Evolutionary conservation across 2,113 vertebrate species (phyloP), one percentile per base, ranked within the genome.

Genomic region (Myotis davidii): DNA sequence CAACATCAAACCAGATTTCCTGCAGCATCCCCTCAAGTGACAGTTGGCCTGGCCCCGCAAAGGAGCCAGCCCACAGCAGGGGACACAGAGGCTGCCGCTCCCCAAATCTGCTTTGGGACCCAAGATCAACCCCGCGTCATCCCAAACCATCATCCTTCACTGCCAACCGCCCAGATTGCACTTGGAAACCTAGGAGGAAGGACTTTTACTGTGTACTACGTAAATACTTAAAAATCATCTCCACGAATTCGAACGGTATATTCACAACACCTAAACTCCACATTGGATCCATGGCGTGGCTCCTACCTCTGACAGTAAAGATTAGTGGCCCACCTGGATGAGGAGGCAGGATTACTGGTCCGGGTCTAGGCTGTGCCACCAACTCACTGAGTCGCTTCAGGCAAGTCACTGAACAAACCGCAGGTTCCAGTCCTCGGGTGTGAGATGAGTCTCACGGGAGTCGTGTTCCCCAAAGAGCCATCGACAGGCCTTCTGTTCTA

Each of bases 81-180:
- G 14, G 23, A 82, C 6, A 70, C 14, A 73, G 56, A 59, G n/a
- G 56, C 69, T 29, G 5, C 85, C 7, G 0, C 65, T 85, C 87
- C 67, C 37, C 48, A 85, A 61, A 65, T 52, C 91, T 78, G 4
- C 48, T 74, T 78, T 37, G 39, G n/a, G 78, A 69, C 45, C 77
- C 23, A 3, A 42, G 56, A 13, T 59, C 25, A 56, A 18, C 12
- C 34, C 86, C 91, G 69, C 17, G 77, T 52, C 32, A 39, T 78
- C 78, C 86, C 88, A 94, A 73, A 45, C 65, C 85, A 64, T 79
- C 42, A 52, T 14, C 50, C 48, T 88, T 88, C 67, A 78, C 45
- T 73, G 17, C n/a, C 92, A 42, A 95, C 64, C 52, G 69, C 67
- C 64, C 64, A 65, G 48, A 91, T 29, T 92, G 34, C 50, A 13